Evolutionary conservation across 2,113 vertebrate species (phyloP).

Genomic region (Phoxinus phoxinus): DNA sequence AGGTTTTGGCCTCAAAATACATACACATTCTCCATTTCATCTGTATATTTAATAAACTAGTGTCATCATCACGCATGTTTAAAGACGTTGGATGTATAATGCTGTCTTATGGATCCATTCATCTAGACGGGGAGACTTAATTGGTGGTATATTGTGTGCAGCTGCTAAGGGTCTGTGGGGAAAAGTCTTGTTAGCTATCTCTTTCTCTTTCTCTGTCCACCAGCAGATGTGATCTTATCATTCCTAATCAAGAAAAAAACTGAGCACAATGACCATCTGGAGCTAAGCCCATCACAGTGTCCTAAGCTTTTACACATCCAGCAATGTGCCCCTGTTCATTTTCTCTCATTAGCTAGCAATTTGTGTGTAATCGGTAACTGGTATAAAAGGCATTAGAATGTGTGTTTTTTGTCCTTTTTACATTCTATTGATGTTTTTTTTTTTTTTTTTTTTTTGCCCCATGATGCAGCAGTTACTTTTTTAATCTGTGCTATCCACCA

Average conservation of each 20-base stretch:
- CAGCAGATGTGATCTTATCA: conserved; percentile 46
- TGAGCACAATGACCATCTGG: conserved; percentile 43
- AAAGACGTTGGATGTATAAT: background rate
- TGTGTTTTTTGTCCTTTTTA: background rate
- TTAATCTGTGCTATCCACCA: background rate
- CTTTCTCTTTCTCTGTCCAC: conserved; percentile 15
- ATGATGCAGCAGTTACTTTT: background rate
- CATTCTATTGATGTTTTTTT: background rate
- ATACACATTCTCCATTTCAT: background rate
- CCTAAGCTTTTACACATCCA: background rate
- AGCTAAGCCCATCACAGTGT: conserved; percentile 6
- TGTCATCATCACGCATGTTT: background rate
- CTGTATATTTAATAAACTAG: background rate
- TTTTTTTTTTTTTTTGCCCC: background rate
- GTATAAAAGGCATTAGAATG: background rate
- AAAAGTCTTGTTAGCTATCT: conserved; percentile 21
- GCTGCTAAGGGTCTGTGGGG: conserved; percentile 32
- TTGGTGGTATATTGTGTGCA: conserved; percentile 42
- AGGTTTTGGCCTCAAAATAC: background rate
- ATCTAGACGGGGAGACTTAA: conserved; percentile 17
- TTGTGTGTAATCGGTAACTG: conserved; percentile 9
- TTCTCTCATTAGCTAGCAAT: background rate
- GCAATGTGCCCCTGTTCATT: background rate
- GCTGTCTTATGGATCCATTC: background rate
- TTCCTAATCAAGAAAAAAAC: conserved; percentile 37